These are phyloP conservation scores for Neodiprion lecontei DNA, from an alignment of 1,140 invertebrate species.

Conservation along the genomic window DNA sequence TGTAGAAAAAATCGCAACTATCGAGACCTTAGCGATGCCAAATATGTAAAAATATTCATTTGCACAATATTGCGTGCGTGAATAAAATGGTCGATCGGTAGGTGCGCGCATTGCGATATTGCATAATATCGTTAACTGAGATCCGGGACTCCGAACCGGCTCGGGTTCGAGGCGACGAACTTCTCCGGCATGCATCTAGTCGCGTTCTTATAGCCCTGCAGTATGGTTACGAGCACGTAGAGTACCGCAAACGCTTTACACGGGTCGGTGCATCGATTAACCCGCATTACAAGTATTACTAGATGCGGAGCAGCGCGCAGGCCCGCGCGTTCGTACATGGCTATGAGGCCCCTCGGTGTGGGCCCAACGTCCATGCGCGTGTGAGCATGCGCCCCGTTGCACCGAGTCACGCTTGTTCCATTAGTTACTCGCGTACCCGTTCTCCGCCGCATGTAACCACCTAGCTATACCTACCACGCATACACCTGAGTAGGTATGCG, in stretches of 20 bases:
- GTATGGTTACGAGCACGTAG: slow-evolving; percentile 20
- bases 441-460: neutral
- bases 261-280: slow-evolving; percentile 53
- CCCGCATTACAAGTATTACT: slow-evolving; percentile 39
- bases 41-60: too few species aligned
- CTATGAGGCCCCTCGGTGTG: neutral
- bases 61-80: too few species aligned
- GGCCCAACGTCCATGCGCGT: neutral
- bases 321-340: slow-evolving; percentile 1
- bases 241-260: slow-evolving; percentile 42
- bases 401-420: slow-evolving; percentile 38
- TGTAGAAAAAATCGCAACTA: too few species aligned
- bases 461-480: neutral
- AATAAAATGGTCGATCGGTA: too few species aligned
- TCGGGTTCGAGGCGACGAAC: too few species aligned
- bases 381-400: slow-evolving; percentile 26
- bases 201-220: slow-evolving; percentile 36
- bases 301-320: slow-evolving; percentile 10
- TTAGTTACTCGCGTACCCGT: slow-evolving; percentile 34
- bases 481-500: neutral
- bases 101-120: too few species aligned
- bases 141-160: too few species aligned
- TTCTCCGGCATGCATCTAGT: slow-evolving; percentile 26
- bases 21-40: too few species aligned
- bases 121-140: too few species aligned